phyloP scores from a whole-genome alignment of 2,113 vertebrate species.

The Mesocricetus auratus region DNA sequence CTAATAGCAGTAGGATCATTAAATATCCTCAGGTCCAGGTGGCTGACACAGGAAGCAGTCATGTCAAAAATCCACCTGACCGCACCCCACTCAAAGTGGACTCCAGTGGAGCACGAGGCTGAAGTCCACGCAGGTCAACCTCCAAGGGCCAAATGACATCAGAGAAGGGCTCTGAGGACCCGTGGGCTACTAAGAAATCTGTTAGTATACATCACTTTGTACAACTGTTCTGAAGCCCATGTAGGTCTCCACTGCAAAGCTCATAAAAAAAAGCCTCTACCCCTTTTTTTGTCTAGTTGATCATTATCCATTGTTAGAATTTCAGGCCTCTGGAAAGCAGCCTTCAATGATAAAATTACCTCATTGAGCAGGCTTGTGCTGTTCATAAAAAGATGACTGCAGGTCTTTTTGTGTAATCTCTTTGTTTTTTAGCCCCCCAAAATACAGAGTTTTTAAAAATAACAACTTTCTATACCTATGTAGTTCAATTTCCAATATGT shows the following conservation, averaged over 20 bases:
- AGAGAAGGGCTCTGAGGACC: background rate
- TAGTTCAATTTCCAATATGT: background rate
- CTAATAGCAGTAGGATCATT: background rate
- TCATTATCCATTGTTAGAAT: background rate
- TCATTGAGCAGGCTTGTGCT: background rate
- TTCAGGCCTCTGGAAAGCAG: background rate
- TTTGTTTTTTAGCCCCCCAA: background rate
- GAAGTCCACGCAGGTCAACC: background rate
- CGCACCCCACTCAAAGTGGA: background rate
- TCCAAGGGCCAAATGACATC: background rate
- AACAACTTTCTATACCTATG: background rate
- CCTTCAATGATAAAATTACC: background rate
- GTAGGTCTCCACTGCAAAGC: background rate
- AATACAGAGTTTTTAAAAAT: conserved; percentile 5
- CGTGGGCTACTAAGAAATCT: background rate
- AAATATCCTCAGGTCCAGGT: background rate
- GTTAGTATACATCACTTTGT: too few relatives aligned
- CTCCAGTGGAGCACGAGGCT: background rate
- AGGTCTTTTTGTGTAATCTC: background rate
- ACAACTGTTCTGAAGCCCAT: background rate
- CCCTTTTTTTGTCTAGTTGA: background rate
- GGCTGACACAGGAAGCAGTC: background rate
- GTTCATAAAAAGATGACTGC: background rate
- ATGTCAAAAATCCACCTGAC: background rate
- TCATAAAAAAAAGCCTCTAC: background rate